Evolutionary conservation across 1,140 invertebrate species (phyloP).

Genomic region (Pteromalus puparum): DNA sequence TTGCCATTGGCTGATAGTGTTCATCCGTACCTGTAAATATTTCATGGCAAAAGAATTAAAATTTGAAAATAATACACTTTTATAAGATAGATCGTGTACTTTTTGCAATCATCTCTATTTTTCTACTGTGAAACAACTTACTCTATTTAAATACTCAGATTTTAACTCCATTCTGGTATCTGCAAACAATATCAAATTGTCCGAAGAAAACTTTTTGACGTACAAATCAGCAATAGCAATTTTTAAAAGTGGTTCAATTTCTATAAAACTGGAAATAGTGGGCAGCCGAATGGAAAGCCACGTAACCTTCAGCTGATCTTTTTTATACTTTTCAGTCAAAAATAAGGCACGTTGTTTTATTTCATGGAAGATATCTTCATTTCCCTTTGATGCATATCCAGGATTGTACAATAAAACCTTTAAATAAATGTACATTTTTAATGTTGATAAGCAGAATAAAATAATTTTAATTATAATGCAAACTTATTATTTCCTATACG

Average conservation of each 20-base stretch:
- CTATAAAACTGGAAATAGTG: conserved; percentile 61
- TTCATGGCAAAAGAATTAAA: conserved; percentile 38
- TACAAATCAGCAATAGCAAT: conserved; percentile 84
- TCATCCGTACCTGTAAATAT: conserved; percentile 84
- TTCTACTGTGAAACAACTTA: conserved; percentile 68
- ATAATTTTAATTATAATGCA: conserved; percentile 51
- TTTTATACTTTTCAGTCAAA: conserved; percentile 82
- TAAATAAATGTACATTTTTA: conserved; percentile 61
- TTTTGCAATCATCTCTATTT: conserved; percentile 36
- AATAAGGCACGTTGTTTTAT: conserved; percentile 80
- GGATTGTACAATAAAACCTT: conserved; percentile 79
- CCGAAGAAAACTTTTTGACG: conserved; percentile 81
- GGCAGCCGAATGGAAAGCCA: conserved; percentile 84
- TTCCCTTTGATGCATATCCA: conserved; percentile 80
- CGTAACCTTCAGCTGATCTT: conserved; percentile 81
- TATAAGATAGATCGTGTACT: conserved; percentile 25
- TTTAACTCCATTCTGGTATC: conserved; percentile 82
- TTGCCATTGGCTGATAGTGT: conserved; percentile 87
- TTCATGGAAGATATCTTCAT: conserved; percentile 79
- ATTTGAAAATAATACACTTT: conserved; percentile 44
- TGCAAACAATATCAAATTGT: conserved; percentile 82
- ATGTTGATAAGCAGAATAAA: conserved; percentile 49
- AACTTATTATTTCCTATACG: conserved; percentile 60
- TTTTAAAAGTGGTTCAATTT: conserved; percentile 74
- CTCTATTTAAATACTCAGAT: conserved; percentile 89